A percentile compares a stretch with the other conserved stretches of the same genome.
Conservation (phyloP, 2,888 invertebrate genomes). For the Eristalis tenax region DNA sequence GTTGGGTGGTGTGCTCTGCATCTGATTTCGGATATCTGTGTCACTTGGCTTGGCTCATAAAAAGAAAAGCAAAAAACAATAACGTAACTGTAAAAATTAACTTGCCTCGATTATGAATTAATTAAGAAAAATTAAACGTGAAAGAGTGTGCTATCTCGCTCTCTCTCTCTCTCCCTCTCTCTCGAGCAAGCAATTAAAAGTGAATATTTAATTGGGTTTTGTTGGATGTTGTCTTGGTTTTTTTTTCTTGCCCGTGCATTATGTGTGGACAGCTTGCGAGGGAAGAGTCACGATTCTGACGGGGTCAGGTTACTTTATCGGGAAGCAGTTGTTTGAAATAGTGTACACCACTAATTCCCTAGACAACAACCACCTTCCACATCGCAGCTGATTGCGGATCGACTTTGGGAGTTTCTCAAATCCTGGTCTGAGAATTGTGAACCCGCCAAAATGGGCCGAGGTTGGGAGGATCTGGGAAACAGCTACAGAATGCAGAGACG, state of each 20-base stretch:
- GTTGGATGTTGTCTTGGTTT: background rate
- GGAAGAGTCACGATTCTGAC: background rate
- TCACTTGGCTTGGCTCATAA: background rate
- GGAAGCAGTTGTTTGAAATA: background rate
- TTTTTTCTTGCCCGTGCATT: no score
- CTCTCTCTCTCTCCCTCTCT: background rate
- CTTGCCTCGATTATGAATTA: background rate
- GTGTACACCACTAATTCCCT: no score
- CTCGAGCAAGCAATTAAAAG: background rate
- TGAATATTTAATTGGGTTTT: constrained; percentile 21
- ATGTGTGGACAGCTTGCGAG: background rate
- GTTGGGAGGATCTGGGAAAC: no score
- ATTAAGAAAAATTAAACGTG: background rate
- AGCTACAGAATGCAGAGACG: no score
- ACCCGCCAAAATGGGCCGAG: no score
- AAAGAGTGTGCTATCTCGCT: background rate
- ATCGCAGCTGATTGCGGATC: no score
- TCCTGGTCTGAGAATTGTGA: no score
- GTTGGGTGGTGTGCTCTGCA: background rate
- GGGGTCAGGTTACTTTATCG: background rate
- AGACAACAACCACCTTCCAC: no score
- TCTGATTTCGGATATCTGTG: background rate
- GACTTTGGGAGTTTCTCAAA: no score
- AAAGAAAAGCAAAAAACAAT: background rate
- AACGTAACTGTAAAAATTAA: background rate